Evolutionary conservation across 2,113 vertebrate genomes (phyloP), one percentile per base, ranked within the genome.

Genomic region (Takifugu bimaculatus): DNA sequence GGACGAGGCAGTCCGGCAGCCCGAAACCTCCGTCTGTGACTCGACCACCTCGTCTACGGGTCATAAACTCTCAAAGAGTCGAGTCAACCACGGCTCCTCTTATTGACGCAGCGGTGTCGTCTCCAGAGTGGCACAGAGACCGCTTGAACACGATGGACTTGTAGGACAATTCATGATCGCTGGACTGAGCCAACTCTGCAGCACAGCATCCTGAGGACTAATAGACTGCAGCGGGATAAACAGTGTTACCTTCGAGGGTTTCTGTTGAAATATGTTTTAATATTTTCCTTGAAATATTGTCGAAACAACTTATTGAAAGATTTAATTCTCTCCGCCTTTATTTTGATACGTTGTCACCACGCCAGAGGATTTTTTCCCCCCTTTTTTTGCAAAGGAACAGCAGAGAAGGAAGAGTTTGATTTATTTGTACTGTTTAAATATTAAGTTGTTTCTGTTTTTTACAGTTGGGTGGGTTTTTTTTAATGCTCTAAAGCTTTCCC

Each of bases 1-100:
- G 4, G 96, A 98, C 27, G 93, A 94, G 39, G 90, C 89, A 1
- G 85, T 90, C 3, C 82, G 78, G 57, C 89, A 88, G 49, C 75
- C 85, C 0, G 88, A 91, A 14, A 56, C 81, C 6, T 66, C 75
- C 0, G 32, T 59, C 53, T 90, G 76, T 80, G 77, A 82, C 72
- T 79, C 68, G 1, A 64, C 61, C 59, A 58, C 76, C 49, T 50
- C 75, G 0, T 68, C 74, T 0, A 51, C 70, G 1, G 52, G 57
- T 64, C 79, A 79, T 62, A 87, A 87, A 83, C 73, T 75, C 51
- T 78, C 70, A 70, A 83, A 86, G 65, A 74, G 73, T 0, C 65
- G 50, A 44, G 68, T 69, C 54, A 84, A 78, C 57, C 74, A 79
- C 71, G 70, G 69, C 71, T 73, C 68, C 1, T 59, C 72, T 39